A percentile compares a stretch with the other conserved stretches of the same genome.
Evolutionary conservation across 2,888 invertebrate genomes (phyloP).

Genomic region (Eristalis pertinax): DNA sequence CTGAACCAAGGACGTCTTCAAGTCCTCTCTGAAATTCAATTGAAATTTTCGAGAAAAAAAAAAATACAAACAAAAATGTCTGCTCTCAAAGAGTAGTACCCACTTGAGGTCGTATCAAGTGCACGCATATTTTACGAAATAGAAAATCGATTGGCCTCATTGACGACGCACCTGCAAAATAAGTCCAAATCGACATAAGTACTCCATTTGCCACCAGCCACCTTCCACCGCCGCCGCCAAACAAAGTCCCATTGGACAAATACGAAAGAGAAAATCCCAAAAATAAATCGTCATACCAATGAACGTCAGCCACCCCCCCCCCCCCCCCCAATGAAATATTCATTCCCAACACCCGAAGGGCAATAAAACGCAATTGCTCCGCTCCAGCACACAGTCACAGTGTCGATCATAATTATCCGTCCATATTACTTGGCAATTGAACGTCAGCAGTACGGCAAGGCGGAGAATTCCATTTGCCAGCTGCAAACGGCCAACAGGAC

Average conservation of each 20-base stretch:
- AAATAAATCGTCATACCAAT: conserved; percentile 22
- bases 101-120: not conserved
- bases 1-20: too few relatives aligned
- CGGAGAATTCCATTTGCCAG: conserved; percentile 24
- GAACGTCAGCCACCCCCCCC: not conserved
- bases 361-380: conserved; percentile 20
- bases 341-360: conserved; percentile 21
- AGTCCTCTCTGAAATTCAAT: too few relatives aligned
- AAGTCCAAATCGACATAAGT: conserved; percentile 10
- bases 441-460: conserved; percentile 14
- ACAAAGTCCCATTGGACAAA: not conserved
- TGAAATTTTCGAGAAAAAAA: too few relatives aligned
- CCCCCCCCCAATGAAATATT: conserved; percentile 15
- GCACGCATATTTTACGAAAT: not conserved
- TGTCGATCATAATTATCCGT: conserved; percentile 28
- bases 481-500: conserved; percentile 30
- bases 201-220: conserved; percentile 1
- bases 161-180: conserved; percentile 1
- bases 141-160: not conserved
- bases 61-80: not conserved
- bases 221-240: not conserved
- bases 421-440: conserved; percentile 37
- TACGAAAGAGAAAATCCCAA: not conserved
- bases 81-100: not conserved
- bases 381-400: not conserved